These are phyloP conservation scores for Ceraclea dissimilis DNA, from an alignment of 2,888 invertebrate species.

Conservation along the genomic window DNA sequence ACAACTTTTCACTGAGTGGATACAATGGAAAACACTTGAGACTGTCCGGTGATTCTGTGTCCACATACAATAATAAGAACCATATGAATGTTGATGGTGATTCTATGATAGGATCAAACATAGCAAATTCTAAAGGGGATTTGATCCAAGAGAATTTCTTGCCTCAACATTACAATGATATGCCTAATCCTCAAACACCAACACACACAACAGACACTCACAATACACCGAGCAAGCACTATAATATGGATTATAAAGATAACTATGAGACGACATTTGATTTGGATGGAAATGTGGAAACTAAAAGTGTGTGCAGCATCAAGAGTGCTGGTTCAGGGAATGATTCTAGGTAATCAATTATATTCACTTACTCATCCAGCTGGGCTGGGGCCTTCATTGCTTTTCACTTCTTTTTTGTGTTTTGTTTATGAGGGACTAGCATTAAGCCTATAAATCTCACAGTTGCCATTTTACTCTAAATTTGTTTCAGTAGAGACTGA, in stretches of 20 bases:
- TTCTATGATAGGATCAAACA: conserved; percentile 41
- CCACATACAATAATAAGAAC: conserved; percentile 35
- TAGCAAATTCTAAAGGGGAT: conserved; percentile 41
- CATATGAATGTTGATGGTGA: conserved; percentile 45
- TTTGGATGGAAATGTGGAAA: conserved; percentile 86
- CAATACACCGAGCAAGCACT: conserved; percentile 34
- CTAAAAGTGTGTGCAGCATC: conserved; percentile 78
- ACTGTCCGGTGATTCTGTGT: conserved; percentile 31
- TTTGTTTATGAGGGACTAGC: too few relatives aligned
- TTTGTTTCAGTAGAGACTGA: too few relatives aligned
- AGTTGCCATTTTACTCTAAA: too few relatives aligned
- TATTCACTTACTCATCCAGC: too few relatives aligned
- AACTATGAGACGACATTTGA: conserved; percentile 83
- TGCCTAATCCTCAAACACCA: conserved; percentile 29
- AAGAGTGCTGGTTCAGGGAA: conserved; percentile 72
- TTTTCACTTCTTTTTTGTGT: too few relatives aligned
- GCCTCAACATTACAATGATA: conserved; percentile 33
- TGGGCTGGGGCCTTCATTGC: too few relatives aligned
- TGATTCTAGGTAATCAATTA: conserved; percentile 72
- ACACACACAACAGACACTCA: conserved; percentile 32
- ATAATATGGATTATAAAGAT: conserved; percentile 52
- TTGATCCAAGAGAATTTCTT: conserved; percentile 37
- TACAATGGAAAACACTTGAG: conserved; percentile 29
- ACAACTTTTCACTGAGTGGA: conserved; percentile 51
- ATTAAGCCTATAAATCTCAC: too few relatives aligned